Conservation (phyloP, 2,797 vertebrate genomes). For the Aphelocoma californica region DNA sequence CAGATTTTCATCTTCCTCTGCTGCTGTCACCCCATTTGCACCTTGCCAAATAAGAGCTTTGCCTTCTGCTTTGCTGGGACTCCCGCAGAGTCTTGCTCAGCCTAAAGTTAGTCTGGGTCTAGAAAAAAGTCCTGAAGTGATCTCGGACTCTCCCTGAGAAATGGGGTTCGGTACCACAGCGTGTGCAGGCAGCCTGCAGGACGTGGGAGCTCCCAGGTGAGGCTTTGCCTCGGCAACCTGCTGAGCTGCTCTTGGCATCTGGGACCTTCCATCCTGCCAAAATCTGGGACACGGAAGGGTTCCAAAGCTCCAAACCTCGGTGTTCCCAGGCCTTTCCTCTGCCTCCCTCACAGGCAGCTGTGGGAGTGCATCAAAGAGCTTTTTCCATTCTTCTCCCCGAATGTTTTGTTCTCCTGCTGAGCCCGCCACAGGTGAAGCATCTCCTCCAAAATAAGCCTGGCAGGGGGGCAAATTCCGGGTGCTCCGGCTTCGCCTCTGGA, state of each 20-base stretch:
- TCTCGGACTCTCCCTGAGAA: not conserved
- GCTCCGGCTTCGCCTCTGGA: not conserved
- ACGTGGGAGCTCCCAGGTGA: not conserved
- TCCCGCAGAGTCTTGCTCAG: not conserved
- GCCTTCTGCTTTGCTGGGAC: not conserved
- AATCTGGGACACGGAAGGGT: not conserved
- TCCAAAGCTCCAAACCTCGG: not conserved
- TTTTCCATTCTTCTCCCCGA: not conserved
- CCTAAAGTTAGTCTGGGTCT: not conserved
- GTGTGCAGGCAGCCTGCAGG: not conserved
- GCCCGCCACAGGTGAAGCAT: not conserved
- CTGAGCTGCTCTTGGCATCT: not conserved
- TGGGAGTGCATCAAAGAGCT: not conserved
- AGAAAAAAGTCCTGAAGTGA: not conserved
- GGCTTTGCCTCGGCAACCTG: not conserved
- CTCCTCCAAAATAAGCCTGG: not conserved
- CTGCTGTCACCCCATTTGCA: not conserved
- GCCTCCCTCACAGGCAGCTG: not conserved
- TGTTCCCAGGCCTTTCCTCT: not conserved
- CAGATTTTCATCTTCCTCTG: not conserved
- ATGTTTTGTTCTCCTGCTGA: not conserved
- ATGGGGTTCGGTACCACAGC: fast-evolving
- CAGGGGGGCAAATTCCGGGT: not conserved
- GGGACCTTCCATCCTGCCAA: not conserved
- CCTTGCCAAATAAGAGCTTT: not conserved